phyloP scores from a whole-genome alignment of 2,797 vertebrate genomes.

The Urosaurus nigricauda region DNA sequence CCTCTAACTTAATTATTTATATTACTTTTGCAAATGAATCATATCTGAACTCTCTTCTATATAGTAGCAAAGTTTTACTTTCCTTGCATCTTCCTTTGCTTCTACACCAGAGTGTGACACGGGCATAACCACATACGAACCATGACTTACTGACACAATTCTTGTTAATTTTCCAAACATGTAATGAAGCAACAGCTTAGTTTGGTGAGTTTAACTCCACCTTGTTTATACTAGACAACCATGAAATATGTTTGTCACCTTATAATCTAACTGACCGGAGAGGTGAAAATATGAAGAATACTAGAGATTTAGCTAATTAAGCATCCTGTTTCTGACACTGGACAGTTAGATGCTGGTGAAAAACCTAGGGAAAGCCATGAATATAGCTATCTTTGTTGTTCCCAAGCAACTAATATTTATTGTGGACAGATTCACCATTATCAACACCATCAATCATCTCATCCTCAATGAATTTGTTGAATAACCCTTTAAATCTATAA shows the following conservation, averaged over 20 bases:
- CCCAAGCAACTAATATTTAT: neutral
- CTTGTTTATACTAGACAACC: neutral
- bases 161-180: neutral
- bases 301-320: neutral
- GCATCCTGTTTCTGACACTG: neutral
- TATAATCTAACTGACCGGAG: no score
- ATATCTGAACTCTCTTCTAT: neutral
- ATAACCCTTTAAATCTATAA: neutral
- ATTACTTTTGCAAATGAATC: neutral
- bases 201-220: neutral
- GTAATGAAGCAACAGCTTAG: neutral
- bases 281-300: neutral
- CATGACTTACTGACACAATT: neutral
- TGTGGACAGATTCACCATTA: neutral
- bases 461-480: neutral
- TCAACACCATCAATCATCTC: neutral
- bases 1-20: neutral
- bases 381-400: neutral
- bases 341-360: neutral
- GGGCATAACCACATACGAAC: neutral
- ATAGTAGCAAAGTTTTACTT: neutral
- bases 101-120: neutral
- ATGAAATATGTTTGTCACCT: neutral
- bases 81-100: neutral
- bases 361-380: neutral